These are phyloP conservation scores for Epinotia bilunana DNA, from an alignment of 2,888 invertebrate species.

Conservation along the genomic window DNA sequence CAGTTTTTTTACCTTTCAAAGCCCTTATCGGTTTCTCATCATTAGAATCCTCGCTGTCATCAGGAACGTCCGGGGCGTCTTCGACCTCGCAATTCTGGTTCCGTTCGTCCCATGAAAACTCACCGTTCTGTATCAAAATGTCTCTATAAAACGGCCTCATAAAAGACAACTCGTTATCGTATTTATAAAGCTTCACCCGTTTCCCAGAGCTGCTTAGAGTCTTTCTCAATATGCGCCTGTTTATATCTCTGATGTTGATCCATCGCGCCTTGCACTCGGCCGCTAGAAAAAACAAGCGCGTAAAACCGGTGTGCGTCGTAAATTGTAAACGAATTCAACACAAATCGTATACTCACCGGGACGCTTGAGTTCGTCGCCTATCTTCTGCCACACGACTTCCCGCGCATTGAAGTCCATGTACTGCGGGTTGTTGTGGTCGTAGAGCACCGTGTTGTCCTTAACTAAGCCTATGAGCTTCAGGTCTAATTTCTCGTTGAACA, in stretches of 20 bases:
- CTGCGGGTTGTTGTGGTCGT: constrained; percentile 68
- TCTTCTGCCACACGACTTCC: constrained; percentile 79
- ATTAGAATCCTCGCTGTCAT: constrained; percentile 19
- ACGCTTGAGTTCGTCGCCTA: constrained; percentile 73
- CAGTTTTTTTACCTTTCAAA: constrained; percentile 32
- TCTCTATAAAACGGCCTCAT: constrained; percentile 73
- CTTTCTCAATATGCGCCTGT: constrained; percentile 67
- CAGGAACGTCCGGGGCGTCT: constrained; percentile 24
- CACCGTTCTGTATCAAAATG: constrained; percentile 43
- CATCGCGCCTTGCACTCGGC: constrained; percentile 76
- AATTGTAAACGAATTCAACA: constrained; percentile 43
- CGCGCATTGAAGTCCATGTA: constrained; percentile 78
- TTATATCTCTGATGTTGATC: constrained; percentile 78
- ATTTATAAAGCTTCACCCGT: constrained; percentile 68
- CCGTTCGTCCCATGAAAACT: constrained; percentile 40
- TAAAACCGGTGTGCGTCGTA: constrained; percentile 38
- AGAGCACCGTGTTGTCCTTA: constrained; percentile 67
- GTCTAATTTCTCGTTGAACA: constrained; percentile 67
- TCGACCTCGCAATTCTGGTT: constrained; percentile 32
- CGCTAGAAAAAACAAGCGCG: constrained; percentile 58
- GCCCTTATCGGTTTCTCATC: constrained; percentile 37
- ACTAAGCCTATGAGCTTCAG: constrained; percentile 68
- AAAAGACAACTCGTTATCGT: constrained; percentile 69
- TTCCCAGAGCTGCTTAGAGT: constrained; percentile 41
- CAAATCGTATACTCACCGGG: constrained; percentile 64